Evolutionary conservation across 1,140 invertebrate species (phyloP).

Genomic region (Lasioglossum baleicum): DNA sequence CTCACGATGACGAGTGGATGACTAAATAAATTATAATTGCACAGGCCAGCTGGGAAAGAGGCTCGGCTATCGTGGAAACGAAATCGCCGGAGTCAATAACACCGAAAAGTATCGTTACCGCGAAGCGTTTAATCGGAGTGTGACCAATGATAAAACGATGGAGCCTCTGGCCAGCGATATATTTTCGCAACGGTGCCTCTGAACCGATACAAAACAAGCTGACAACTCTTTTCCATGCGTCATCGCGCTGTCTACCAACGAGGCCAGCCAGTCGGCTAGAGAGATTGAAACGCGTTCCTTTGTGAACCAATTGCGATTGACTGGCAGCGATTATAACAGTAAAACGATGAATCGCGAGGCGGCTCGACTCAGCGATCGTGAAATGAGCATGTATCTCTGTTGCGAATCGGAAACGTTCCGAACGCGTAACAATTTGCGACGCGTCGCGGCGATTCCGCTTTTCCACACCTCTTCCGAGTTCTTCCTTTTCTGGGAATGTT

Average conservation of each 20-base stretch:
- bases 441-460: neutral
- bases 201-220: neutral
- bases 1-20: too few species aligned
- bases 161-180: neutral
- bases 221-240: neutral
- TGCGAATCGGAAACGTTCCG: neutral
- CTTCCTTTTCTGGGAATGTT: neutral
- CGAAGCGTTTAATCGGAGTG: neutral
- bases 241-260: neutral
- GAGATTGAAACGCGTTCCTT: slow-evolving; percentile 23
- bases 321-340: slow-evolving; percentile 16
- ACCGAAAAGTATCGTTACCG: neutral
- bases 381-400: slow-evolving; percentile 9
- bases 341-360: slow-evolving; percentile 9
- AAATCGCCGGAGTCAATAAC: neutral
- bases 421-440: neutral
- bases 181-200: neutral
- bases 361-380: neutral
- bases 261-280: neutral
- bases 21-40: too few species aligned
- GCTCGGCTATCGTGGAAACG: too few species aligned
- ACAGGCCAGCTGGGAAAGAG: too few species aligned
- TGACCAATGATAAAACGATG: slow-evolving; percentile 3
- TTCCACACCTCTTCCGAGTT: too few species aligned
- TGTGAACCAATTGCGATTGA: slow-evolving; percentile 18